Conservation (phyloP, 2,888 invertebrate species). For the Danaus chrysippus region DNA sequence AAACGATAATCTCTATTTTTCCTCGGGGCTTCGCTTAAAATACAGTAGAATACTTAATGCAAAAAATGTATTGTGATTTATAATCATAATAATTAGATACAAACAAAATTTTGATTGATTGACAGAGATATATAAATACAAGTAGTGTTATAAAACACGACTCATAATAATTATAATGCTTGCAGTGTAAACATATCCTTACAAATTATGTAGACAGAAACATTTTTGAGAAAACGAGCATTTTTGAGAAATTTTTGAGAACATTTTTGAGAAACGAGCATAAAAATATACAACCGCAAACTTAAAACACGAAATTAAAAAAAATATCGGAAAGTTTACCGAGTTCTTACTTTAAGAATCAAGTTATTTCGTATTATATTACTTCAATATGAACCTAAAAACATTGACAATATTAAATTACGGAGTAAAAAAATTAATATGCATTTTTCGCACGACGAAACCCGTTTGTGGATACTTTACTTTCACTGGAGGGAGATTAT, state of each 20-base stretch:
- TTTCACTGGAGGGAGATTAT: conserved; percentile 21
- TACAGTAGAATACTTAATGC: too few relatives aligned
- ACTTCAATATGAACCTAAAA: conserved; percentile 29
- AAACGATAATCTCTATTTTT: too few relatives aligned
- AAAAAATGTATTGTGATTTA: too few relatives aligned
- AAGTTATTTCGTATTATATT: conserved; percentile 28
- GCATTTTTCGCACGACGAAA: conserved; percentile 24
- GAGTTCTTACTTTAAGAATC: conserved; percentile 7
- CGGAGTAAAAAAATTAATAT: conserved; percentile 24
- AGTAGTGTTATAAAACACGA: too few relatives aligned
- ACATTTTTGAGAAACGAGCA: neutral
- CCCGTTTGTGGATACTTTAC: conserved; percentile 25
- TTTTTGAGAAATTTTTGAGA: too few relatives aligned
- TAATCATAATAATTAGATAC: too few relatives aligned
- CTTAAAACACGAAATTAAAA: neutral
- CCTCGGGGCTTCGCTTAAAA: too few relatives aligned
- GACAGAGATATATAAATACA: too few relatives aligned
- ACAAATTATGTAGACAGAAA: too few relatives aligned
- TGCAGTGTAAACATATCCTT: too few relatives aligned
- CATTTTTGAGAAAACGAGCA: neutral
- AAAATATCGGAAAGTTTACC: neutral
- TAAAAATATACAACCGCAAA: neutral
- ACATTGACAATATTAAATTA: conserved; percentile 24
- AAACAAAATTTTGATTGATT: too few relatives aligned
- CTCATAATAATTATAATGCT: too few relatives aligned